Conservation (phyloP, 2,113 vertebrate species). For the Zootoca vivipara region DNA sequence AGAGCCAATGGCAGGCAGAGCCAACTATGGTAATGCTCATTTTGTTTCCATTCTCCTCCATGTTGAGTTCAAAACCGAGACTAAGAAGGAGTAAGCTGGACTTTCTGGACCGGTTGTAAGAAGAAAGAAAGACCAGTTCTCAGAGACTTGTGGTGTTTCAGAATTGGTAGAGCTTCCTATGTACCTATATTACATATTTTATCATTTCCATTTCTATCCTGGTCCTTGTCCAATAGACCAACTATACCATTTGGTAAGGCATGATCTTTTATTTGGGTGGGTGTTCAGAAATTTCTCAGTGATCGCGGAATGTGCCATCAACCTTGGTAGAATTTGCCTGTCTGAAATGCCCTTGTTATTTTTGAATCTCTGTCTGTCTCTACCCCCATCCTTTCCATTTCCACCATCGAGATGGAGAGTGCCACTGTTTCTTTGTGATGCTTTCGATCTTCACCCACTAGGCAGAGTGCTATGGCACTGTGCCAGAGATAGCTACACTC, state of each 20-base stretch:
- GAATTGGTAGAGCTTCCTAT: neutral
- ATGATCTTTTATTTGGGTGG: neutral
- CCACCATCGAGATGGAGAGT: conserved; percentile 31
- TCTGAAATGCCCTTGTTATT: conserved; percentile 4
- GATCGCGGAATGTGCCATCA: neutral
- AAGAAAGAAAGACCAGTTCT: neutral
- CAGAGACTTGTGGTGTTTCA: no score
- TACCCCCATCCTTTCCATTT: neutral
- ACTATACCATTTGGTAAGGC: neutral
- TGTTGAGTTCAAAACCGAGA: no score
- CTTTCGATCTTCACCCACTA: conserved; percentile 54
- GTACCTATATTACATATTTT: neutral
- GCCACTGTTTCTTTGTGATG: conserved; percentile 39
- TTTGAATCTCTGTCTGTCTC: neutral
- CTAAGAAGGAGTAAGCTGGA: no score
- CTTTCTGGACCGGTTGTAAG: no score
- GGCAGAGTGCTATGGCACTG: conserved; percentile 36
- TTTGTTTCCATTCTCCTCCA: no score
- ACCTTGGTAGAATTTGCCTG: conserved; percentile 3
- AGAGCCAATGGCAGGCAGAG: no score
- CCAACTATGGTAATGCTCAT: no score
- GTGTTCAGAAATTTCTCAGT: neutral
- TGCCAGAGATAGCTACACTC: conserved; percentile 16
- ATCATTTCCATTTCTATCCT: neutral
- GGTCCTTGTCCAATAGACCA: no score